phyloP scores from a whole-genome alignment of 1,140 invertebrate species.

The Probaryconus sp. region DNA sequence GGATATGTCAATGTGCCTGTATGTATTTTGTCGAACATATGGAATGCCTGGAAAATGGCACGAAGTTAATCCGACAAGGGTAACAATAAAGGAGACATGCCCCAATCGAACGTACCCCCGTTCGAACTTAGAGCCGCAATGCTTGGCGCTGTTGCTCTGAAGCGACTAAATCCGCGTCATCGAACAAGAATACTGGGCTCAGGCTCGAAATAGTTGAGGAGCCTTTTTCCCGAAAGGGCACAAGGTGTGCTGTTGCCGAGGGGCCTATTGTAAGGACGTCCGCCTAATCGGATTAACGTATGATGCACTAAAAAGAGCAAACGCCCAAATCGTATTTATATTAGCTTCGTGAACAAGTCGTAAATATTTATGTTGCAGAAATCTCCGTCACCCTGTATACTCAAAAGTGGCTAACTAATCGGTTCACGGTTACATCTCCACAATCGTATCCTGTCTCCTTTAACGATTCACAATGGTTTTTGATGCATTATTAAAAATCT shows the following conservation, averaged over 20 bases:
- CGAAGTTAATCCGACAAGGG: slow-evolving; percentile 55
- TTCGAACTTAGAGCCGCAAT: slow-evolving; percentile 41
- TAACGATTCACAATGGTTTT: slow-evolving; percentile 36
- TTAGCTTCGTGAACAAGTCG: slow-evolving; percentile 78
- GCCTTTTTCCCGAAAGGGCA: slow-evolving; percentile 54
- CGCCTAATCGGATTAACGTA: slow-evolving; percentile 55
- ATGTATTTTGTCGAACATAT: slow-evolving; percentile 44
- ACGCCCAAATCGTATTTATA: slow-evolving; percentile 79
- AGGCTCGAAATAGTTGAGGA: slow-evolving; percentile 21
- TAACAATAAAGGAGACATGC: slow-evolving; percentile 47
- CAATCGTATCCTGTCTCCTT: slow-evolving; percentile 66
- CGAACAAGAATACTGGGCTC: slow-evolving; percentile 40
- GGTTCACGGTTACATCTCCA: slow-evolving; percentile 71
- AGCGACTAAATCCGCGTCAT: slow-evolving; percentile 61
- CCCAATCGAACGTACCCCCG: slow-evolving; percentile 45
- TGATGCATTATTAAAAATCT: slow-evolving; percentile 13
- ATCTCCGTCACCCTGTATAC: slow-evolving; percentile 42
- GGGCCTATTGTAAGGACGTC: slow-evolving; percentile 35
- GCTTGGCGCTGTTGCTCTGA: slow-evolving; percentile 55
- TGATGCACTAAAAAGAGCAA: slow-evolving; percentile 77
- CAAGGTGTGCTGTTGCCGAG: slow-evolving; percentile 44
- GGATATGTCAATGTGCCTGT: slow-evolving; percentile 22
- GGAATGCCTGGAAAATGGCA: slow-evolving; percentile 41
- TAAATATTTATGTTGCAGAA: slow-evolving; percentile 78
- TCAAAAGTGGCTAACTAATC: slow-evolving; percentile 73